Evolutionary conservation across 2,113 vertebrate genomes (phyloP).

Genomic region (rat (Rattus norvegicus)): GRCr8 NC_086022.1:132555001-132555500

Average conservation of each 20-base stretch:
- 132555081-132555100: not conserved
- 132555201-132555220: constrained; percentile 40
- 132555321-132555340: not conserved
- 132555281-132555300: not conserved
- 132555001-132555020: constrained; percentile 1
- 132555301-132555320: not conserved
- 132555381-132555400: not conserved
- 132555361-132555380: not conserved
- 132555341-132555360: not conserved
- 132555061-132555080: not conserved
- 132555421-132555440: not conserved
- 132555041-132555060: not conserved
- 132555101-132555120: not conserved
- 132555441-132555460: not conserved
- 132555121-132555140: not conserved
- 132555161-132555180: constrained; percentile 1
- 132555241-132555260: not conserved
- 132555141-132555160: not conserved
- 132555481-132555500: not conserved
- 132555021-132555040: constrained; percentile 37
- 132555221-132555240: not conserved
- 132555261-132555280: not conserved
- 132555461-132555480: not conserved
- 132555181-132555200: not conserved
- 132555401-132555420: not conserved